These are phyloP conservation scores for Parelbella ahira DNA, from an alignment of 2,888 invertebrate genomes.

Conservation along the genomic window DNA sequence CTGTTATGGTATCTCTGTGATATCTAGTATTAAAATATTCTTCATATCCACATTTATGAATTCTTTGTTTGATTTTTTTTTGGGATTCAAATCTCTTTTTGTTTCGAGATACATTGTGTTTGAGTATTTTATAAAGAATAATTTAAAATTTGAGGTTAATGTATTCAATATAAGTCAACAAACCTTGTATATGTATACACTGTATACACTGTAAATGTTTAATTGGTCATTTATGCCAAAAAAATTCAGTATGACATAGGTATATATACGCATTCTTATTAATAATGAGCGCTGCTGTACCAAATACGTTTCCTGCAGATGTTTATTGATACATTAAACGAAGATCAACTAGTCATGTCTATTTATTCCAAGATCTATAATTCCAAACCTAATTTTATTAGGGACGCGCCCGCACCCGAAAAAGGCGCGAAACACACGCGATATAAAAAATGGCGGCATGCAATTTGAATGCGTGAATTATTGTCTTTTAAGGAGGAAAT, in stretches of 20 bases:
- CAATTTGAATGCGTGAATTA: constrained; percentile 80
- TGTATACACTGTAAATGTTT: too few species aligned
- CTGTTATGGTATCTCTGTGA: constrained; percentile 1
- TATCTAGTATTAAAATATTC: constrained; percentile 15
- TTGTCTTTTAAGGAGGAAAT: constrained; percentile 75
- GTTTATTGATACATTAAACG: too few species aligned
- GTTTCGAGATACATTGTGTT: too few species aligned
- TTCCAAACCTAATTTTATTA: constrained; percentile 77
- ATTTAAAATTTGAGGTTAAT: too few species aligned
- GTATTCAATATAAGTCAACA: too few species aligned
- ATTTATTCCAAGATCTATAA: constrained; percentile 46
- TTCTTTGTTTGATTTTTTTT: constrained; percentile 5
- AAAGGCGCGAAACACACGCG: constrained; percentile 81
- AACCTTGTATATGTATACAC: too few species aligned
- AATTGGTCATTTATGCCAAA: too few species aligned
- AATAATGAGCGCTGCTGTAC: too few species aligned
- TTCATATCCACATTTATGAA: constrained; percentile 13
- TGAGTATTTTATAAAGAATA: too few species aligned
- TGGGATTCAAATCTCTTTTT: constrained; percentile 10
- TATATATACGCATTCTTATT: too few species aligned
- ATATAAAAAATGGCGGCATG: constrained; percentile 78
- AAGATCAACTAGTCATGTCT: constrained; percentile 38
- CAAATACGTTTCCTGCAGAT: too few species aligned
- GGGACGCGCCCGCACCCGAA: constrained; percentile 76
- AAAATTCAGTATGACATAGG: too few species aligned